phyloP scores from a whole-genome alignment of 2,797 vertebrate species.

The Scarus forsteni region DNA sequence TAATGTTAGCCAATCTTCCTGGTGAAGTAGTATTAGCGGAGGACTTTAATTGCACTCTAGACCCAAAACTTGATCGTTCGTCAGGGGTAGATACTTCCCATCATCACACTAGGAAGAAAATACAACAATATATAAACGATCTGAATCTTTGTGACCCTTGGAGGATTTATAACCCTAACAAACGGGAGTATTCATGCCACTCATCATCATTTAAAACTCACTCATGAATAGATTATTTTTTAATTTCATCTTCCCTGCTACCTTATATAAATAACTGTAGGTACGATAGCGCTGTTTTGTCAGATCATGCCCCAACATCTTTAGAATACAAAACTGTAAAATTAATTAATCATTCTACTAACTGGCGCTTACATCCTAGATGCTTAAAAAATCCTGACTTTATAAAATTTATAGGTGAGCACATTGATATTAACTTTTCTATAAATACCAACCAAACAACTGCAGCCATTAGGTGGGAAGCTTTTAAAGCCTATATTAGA shows the following conservation, averaged over 20 bases:
- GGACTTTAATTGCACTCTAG: conserved; percentile 9
- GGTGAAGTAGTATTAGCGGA: conserved; percentile 4
- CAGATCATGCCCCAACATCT: conserved; percentile 23
- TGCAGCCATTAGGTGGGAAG: too few relatives aligned
- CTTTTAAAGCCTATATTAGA: too few relatives aligned
- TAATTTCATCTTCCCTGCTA: conserved; percentile 17
- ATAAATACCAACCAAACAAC: too few relatives aligned
- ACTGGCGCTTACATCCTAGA: conserved; percentile 19
- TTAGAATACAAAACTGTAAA: conserved; percentile 14
- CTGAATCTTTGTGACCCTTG: too few relatives aligned
- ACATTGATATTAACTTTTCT: too few relatives aligned
- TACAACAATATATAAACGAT: too few relatives aligned
- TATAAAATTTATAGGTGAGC: too few relatives aligned
- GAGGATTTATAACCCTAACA: conserved; percentile 22
- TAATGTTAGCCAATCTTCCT: not conserved
- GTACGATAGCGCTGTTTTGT: too few relatives aligned
- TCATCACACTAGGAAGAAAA: too few relatives aligned
- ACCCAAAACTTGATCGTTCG: not conserved
- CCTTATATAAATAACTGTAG: conserved; percentile 11
- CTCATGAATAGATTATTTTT: conserved; percentile 24
- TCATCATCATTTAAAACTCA: conserved; percentile 20
- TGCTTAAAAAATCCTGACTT: too few relatives aligned
- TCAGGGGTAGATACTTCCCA: conserved; percentile 8
- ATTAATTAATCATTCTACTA: not conserved
- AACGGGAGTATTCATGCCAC: conserved; percentile 22